These are phyloP conservation scores for Neria commutata DNA, from an alignment of 2,888 invertebrate species.

Conservation along the genomic window DNA sequence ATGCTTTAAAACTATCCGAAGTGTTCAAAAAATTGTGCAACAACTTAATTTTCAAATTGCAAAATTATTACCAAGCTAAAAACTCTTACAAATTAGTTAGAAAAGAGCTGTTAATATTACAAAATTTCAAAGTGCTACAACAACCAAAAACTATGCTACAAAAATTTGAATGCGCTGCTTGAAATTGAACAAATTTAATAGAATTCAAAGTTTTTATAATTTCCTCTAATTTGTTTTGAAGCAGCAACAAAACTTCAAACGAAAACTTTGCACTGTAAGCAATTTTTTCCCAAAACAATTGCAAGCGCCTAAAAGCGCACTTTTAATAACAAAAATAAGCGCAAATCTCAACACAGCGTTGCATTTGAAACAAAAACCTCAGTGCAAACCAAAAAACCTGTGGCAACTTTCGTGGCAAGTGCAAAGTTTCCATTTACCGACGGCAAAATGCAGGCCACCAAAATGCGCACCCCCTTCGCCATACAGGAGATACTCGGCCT, in stretches of 20 bases:
- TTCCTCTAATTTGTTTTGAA: not conserved
- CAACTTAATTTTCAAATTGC: too few relatives aligned
- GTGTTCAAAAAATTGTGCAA: too few relatives aligned
- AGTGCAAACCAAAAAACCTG: not conserved
- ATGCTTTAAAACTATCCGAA: too few relatives aligned
- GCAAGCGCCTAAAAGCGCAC: not conserved
- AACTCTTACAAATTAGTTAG: not conserved
- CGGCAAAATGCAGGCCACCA: constrained; percentile 59
- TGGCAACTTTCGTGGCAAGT: not conserved
- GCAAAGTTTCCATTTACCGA: constrained; percentile 18
- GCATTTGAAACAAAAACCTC: not conserved
- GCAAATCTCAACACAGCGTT: not conserved
- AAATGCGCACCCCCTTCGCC: constrained; percentile 61
- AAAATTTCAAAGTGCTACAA: not conserved
- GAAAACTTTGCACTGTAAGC: not conserved
- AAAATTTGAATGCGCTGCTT: too few relatives aligned
- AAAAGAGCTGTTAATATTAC: not conserved
- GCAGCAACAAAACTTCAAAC: not conserved
- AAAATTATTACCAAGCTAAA: too few relatives aligned
- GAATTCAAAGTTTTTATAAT: not conserved
- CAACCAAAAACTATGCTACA: not conserved
- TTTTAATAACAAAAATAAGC: not conserved
- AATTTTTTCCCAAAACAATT: not conserved
- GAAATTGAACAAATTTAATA: too few relatives aligned
- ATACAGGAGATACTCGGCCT: constrained; percentile 61